Evolutionary conservation across 2,113 vertebrate species (phyloP), one percentile per base, ranked within the genome.

Genomic region (Clarias gariepinus): DNA sequence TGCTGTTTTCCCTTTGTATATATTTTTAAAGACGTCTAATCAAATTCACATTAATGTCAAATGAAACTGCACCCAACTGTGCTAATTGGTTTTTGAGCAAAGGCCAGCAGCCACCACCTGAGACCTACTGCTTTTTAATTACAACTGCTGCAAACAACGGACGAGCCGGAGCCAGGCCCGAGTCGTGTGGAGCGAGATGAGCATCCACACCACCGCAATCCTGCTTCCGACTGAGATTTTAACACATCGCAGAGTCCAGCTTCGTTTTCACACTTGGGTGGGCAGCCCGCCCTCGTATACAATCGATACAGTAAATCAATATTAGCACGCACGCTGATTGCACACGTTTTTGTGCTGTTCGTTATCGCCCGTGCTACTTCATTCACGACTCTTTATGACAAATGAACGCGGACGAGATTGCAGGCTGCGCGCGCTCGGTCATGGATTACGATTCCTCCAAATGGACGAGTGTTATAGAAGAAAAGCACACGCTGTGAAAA

Each of bases 71-170:
- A 52, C 21, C 41, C 73, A 76, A 76, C 73, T 25, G 73, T 76
- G 73, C 41, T 52, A 76, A 76, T 15, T 76, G 73, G 73, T 76
- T 23, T 76, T 76, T 76, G 41, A 76, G 73, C 73, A 76, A 52
- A 76, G 41, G 12, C 41, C 23, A 53, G 23, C 21, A 76, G 5
- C 1, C 47, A 53, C 73, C 73, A 76, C 73, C 73, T 76, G 73
- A 76, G 73, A 76, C 23, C 41, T 25, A 15, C 5, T 76, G 23
- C 73, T 52, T 52, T 76, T n/a, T 76, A 76, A 76, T 76, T 76
- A 53, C 23, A 76, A n/a, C 73, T n/a, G 23, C 47, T n/a, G 41
- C 41, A 76, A 76, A 52, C 41, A 76, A 15, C 4, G 41, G 23
- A 25, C 73, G 7, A 15, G 21, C 41, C 3, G 41, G 73, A 25